These are phyloP conservation scores for Rhagonycha fulva DNA, from an alignment of 2,888 invertebrate genomes.

Conservation along the genomic window DNA sequence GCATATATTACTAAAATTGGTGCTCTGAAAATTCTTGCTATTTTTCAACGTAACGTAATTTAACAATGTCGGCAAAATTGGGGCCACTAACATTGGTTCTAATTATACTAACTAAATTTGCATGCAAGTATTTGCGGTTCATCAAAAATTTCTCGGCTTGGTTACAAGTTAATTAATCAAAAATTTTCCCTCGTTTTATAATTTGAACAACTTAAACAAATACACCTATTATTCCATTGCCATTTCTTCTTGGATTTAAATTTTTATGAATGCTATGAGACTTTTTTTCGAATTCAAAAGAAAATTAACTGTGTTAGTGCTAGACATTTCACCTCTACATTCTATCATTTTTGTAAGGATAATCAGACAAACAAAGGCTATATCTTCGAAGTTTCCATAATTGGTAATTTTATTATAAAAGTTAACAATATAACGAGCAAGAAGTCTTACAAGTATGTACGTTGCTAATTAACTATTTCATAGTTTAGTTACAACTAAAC, in stretches of 20 bases:
- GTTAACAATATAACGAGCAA: neutral
- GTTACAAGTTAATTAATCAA: slow-evolving; percentile 2
- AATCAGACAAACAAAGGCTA: neutral
- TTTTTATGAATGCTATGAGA: neutral
- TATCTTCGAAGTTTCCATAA: neutral
- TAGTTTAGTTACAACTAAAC: neutral
- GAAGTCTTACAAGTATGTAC: neutral
- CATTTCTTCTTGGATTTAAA: neutral
- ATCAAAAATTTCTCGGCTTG: neutral
- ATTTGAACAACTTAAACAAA: neutral
- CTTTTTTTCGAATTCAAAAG: too few species aligned
- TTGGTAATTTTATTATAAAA: neutral
- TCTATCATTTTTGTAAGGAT: neutral
- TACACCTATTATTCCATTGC: neutral
- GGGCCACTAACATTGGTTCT: neutral
- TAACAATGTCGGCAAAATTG: slow-evolving; percentile 1
- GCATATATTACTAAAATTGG: slow-evolving; percentile 3
- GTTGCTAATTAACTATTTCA: neutral
- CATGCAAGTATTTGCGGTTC: neutral
- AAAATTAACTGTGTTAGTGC: neutral
- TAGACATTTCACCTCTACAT: neutral
- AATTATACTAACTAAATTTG: slow-evolving; percentile 1
- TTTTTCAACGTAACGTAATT: slow-evolving; percentile 2
- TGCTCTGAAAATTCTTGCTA: slow-evolving; percentile 1
- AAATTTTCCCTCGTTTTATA: neutral